These are phyloP conservation scores for Saturnia pavonia DNA, from an alignment of 2,888 invertebrate genomes.

Conservation along the genomic window DNA sequence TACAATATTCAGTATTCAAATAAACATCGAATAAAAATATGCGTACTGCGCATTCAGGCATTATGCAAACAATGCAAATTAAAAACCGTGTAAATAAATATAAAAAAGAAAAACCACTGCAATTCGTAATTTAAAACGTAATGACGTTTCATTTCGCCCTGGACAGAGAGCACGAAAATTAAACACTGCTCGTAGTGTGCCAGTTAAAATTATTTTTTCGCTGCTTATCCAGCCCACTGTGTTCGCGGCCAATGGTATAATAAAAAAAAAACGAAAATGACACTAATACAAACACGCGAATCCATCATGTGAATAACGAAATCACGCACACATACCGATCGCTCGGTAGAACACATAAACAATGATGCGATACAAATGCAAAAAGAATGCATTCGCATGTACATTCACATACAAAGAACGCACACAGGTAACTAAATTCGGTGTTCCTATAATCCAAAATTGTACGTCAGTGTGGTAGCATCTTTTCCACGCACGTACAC, in stretches of 20 bases:
- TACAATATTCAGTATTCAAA: not conserved
- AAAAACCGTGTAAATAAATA: slow-evolving; percentile 66
- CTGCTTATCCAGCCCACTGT: slow-evolving; percentile 66
- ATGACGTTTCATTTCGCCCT: slow-evolving; percentile 78
- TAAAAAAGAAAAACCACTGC: slow-evolving; percentile 54
- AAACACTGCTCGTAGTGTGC: slow-evolving; percentile 77
- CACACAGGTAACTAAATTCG: slow-evolving; percentile 66
- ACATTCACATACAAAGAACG: slow-evolving; percentile 42
- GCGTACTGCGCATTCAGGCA: slow-evolving; percentile 37
- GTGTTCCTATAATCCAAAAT: slow-evolving; percentile 78
- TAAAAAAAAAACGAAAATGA: slow-evolving; percentile 68
- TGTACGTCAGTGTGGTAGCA: slow-evolving; percentile 51
- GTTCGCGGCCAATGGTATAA: slow-evolving; percentile 39
- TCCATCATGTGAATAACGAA: slow-evolving; percentile 74
- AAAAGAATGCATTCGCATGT: slow-evolving; percentile 66
- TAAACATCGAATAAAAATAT: slow-evolving; percentile 5
- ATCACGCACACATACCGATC: slow-evolving; percentile 55
- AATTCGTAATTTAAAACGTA: slow-evolving; percentile 80
- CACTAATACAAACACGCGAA: slow-evolving; percentile 74
- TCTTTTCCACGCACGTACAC: slow-evolving; percentile 72
- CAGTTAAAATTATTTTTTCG: slow-evolving; percentile 81
- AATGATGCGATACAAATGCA: slow-evolving; percentile 52
- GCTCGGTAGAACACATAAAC: slow-evolving; percentile 47
- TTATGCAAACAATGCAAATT: slow-evolving; percentile 70
- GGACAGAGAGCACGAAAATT: slow-evolving; percentile 80